Evolutionary conservation across 2,113 vertebrate species (phyloP), one percentile per base, ranked within the genome.

Genomic region (Mesembrinibis cayennensis): DNA sequence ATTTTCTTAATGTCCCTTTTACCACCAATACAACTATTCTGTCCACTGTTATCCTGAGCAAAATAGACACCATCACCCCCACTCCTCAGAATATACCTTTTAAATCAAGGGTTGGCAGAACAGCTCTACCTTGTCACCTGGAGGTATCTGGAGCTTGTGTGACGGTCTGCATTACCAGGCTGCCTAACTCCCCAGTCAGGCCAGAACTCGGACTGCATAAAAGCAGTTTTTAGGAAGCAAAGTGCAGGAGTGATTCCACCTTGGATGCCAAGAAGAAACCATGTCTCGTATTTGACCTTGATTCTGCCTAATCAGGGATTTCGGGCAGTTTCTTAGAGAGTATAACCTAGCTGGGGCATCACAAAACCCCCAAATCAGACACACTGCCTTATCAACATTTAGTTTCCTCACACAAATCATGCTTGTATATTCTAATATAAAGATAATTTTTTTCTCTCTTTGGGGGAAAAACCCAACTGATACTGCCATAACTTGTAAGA

Each of bases 21-120:
- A 53, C 58, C 34, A 23, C 7, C 5, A 25, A 34, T 15, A 82
- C 10, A 29, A 63, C 6, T 9, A 32, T 36, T 77, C n/a, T 84
- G 42, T 40, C 58, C n/a, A 45, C 27, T 63, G 49, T 36, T 21
- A 55, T 9, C 30, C 21, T 26, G 5, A 70, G 38, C 18, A 84
- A 49, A 76, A 81, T 1, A 83, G 45, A 76, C 29, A 69, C n/a
- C n/a, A n/a, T n/a, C n/a, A n/a, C 16, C 4, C 0, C 4, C 1
- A 27, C 58, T 77, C 63, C 32, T 87, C 40, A 65, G 27, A 63
- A 80, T 5, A 86, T 7, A 40, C 21, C 16, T 69, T 27, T 52
- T 34, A 32, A 40, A 76, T 34, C 12, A 25, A 6, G 5, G 17
- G 14, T n/a, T 71, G 59, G 58, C 47, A 87, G 19, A 86, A 63